Evolutionary conservation across 2,113 vertebrate genomes (phyloP), one percentile per base, ranked within the genome.

Genomic region (Megaptera novaeangliae): DNA sequence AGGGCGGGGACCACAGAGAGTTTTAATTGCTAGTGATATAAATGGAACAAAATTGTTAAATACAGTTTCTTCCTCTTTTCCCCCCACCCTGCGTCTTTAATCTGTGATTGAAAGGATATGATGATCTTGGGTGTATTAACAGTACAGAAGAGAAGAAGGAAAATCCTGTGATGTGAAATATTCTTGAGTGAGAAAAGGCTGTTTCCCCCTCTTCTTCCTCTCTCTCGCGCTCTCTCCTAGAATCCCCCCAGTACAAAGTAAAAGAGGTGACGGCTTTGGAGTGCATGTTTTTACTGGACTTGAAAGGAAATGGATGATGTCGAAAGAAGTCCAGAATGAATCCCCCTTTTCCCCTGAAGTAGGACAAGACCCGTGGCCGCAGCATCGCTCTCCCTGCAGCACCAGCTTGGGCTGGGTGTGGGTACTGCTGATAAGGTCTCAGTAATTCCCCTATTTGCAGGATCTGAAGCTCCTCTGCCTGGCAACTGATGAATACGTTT

Each of bases 401-500:
- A 89, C 84, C 68, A 88, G 90, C 93, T 41, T 52, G 9, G 29
- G 31, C 9, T 29, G 20, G 41, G 63, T 31, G 23, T 39, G 61
- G 49, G 93, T 91, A n/a, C 46, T 94, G 57, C 84, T 86, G 83
- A 96, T 66, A 69, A 94, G 61, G 88, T 98, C 93, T 98, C 72
- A 97, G 71, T 78, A 68, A 41, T 82, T 59, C 17, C 59, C 52
- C 27, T 25, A 3, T 80, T 88, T 98, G 85, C 63, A 52, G 71
- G 75, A 5, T 7, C 82, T 69, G 52, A 41, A 31, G 72, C 27
- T 83, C 89, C 95, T 66, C 78, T n/a, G 14, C 71, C 63, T 98
- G 93, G 98, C 96, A 98, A 91, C n/a, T 94, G 95, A 98, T 88
- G 91, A 96, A 97, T 98, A 97, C 52, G 55, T 93, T 71, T 72